Percentiles rank a stretch among this genome's conserved stretches.
Evolutionary conservation across 2,888 invertebrate species (phyloP).

Genomic region (Thymelicus lineola): DNA sequence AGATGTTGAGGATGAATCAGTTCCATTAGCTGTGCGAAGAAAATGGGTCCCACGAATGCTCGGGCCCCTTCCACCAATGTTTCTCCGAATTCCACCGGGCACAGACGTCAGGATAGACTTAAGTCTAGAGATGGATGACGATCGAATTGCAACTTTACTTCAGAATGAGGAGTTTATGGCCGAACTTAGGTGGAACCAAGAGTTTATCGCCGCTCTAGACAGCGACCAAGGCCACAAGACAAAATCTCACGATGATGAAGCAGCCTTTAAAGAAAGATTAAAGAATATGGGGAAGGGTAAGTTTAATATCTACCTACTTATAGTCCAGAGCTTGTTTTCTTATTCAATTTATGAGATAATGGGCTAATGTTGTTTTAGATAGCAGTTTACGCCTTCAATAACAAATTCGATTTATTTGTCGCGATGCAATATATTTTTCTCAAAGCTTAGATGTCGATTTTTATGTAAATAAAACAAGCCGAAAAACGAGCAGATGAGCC

Average conservation of each 20-base stretch:
- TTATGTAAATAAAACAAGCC: too few relatives aligned
- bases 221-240: constrained; percentile 87
- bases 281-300: constrained; percentile 93
- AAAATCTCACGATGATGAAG: constrained; percentile 86
- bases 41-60: constrained; percentile 93
- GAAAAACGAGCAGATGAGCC: too few relatives aligned
- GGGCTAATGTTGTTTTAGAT: too few relatives aligned
- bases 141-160: constrained; percentile 92
- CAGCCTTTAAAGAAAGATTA: constrained; percentile 91
- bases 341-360: too few relatives aligned
- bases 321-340: neutral
- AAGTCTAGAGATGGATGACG: constrained; percentile 91
- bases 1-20: constrained; percentile 72
- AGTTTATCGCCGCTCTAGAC: constrained; percentile 93
- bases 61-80: constrained; percentile 91
- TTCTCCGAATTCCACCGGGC: constrained; percentile 87
- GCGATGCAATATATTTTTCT: too few relatives aligned
- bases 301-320: constrained; percentile 45
- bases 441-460: too few relatives aligned
- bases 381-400: too few relatives aligned
- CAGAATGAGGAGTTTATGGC: constrained; percentile 97
- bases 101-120: constrained; percentile 79
- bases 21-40: constrained; percentile 74
- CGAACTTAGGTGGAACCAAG: constrained; percentile 93
- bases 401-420: too few relatives aligned